Base-by-base conservation (phyloP, 2,113 vertebrate species). In the Sigmodon hispidus region DNA sequence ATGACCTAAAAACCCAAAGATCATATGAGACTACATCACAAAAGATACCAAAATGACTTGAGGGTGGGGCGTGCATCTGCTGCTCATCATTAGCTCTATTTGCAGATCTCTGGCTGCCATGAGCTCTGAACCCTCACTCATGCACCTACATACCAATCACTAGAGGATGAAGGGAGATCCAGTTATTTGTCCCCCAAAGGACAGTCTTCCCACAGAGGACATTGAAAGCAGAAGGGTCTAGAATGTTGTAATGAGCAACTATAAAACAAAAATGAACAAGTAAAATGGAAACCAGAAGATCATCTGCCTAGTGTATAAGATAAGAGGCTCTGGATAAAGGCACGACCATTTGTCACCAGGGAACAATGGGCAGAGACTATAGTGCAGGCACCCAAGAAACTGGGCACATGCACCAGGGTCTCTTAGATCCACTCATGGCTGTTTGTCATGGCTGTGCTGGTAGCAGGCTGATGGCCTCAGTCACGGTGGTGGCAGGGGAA, bases 151-250 rank as follows among this genome's bases (percentile, higher is more conserved):
- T 5, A 80, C 9, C 48, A 55, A 43, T 3, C 31, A 29, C 6
- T 26, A 80, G 80, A 77, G 55, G 26, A 91, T n/a, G 34, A 48
- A 67, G 26, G 16, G 87, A 24, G 55, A 73, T n/a, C 75, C 67
- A 55, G 80, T 48, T 61, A 16, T 63, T 75, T 87, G 48, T 36
- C 87, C 77, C 26, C 87, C 92, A 90, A 94, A 73, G 50, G 11
- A 63, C 15, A 24, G 40, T 40, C n/a, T 92, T 52, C 40, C 16
- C 40, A 57, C 61, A 87, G 43, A 79, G 43, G 89, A 63, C 6
- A 16, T 15, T 63, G 43, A 79, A 73, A 52, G 61, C 40, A 79
- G 87, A 76, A 92, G 79, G 91, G 77, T 45, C 0, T 26, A 7
- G 73, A 91, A 79, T 61, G 52, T 34, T 72, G 34, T 77, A 59